These are phyloP conservation scores for Dryococelus australis DNA, from an alignment of 2,888 invertebrate species.

Conservation along the genomic window DNA sequence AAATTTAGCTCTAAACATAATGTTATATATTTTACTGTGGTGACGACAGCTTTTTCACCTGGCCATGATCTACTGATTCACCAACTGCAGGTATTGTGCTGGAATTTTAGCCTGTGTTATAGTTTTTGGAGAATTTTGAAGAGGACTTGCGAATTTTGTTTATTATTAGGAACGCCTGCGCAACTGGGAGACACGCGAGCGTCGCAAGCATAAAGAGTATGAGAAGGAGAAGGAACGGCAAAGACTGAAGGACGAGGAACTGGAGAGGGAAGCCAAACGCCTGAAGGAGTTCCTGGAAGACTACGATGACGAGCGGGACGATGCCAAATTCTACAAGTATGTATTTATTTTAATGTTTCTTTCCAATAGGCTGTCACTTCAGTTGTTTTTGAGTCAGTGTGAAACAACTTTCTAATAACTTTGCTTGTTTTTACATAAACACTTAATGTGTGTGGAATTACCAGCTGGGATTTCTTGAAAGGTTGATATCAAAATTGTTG, in stretches of 20 bases:
- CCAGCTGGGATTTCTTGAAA: no score
- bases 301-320: slow-evolving; percentile 98
- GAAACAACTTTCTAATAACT: no score
- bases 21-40: no score
- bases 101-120: slow-evolving; percentile 25
- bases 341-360: neutral
- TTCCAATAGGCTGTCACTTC: slow-evolving; percentile 80
- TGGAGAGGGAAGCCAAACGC: slow-evolving; percentile 90
- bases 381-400: slow-evolving; percentile 66
- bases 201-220: slow-evolving; percentile 89
- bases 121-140: no score
- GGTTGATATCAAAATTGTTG: no score
- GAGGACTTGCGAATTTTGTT: no score
- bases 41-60: no score
- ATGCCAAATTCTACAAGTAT: slow-evolving; percentile 92
- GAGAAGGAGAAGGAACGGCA: slow-evolving; percentile 88
- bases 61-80: no score
- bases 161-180: slow-evolving; percentile 58
- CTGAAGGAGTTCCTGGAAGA: slow-evolving; percentile 98
- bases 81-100: neutral
- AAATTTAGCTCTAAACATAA: no score
- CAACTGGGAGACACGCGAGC: slow-evolving; percentile 89
- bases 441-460: no score
- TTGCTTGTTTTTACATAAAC: no score
- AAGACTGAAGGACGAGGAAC: slow-evolving; percentile 82